Conservation (phyloP, 2,888 invertebrate genomes). For the Siphlonurus alternatus region DNA sequence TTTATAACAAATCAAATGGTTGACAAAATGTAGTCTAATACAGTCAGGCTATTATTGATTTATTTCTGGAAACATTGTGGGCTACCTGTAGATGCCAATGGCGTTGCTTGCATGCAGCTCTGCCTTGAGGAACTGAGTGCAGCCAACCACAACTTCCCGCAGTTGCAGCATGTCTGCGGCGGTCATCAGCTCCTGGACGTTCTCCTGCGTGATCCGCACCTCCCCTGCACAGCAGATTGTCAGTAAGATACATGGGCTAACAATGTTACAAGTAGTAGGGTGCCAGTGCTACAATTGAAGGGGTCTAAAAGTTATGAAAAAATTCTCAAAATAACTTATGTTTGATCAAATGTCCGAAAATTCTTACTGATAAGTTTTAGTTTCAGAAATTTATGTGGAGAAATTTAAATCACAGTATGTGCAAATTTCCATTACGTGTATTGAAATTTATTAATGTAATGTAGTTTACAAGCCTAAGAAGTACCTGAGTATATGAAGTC, state of each 20-base stretch:
- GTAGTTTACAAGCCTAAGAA: slow-evolving; percentile 17
- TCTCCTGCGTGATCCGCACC: slow-evolving; percentile 51
- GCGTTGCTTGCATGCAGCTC: slow-evolving; percentile 78
- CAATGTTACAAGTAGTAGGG: too few relatives aligned
- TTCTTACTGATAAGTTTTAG: not conserved
- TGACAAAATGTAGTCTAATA: too few relatives aligned
- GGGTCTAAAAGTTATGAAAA: too few relatives aligned
- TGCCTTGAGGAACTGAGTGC: slow-evolving; percentile 67
- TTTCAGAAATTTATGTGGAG: too few relatives aligned
- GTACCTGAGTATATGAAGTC: slow-evolving; percentile 83
- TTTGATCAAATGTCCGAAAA: too few relatives aligned
- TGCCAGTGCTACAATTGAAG: too few relatives aligned
- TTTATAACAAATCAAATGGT: too few relatives aligned
- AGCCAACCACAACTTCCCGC: slow-evolving; percentile 63
- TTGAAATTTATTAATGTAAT: not conserved
- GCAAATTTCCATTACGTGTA: too few relatives aligned
- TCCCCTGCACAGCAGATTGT: slow-evolving; percentile 32
- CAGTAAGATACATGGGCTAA: too few relatives aligned
- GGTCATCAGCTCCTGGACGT: slow-evolving; percentile 75
- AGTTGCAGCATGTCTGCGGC: slow-evolving; percentile 86
- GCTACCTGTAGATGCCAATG: slow-evolving; percentile 64
- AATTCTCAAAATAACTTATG: not conserved
- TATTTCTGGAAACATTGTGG: too few relatives aligned
- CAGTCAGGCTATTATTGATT: too few relatives aligned
- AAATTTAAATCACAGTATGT: too few relatives aligned